A percentile compares a stretch with the other conserved stretches of the same genome.
Evolutionary conservation across 2,113 vertebrate genomes (phyloP).

Genomic region (rat (Rattus norvegicus)): DNA sequence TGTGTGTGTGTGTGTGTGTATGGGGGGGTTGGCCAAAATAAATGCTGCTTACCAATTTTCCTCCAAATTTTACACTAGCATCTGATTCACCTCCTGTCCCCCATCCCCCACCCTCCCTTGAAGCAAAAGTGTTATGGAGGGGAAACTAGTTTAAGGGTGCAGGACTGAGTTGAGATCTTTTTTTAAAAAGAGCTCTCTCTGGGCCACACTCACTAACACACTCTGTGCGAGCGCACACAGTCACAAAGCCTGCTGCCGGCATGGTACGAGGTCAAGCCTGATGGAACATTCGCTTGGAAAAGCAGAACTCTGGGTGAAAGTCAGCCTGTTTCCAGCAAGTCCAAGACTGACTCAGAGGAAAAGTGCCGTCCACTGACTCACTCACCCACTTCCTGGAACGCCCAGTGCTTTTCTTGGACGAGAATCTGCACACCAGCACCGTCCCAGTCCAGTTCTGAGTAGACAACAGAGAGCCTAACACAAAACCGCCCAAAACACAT

Average conservation of each 20-base stretch:
- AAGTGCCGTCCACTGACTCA: conserved; percentile 78
- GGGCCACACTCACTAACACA: neutral
- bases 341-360: conserved; percentile 79
- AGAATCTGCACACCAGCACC: conserved; percentile 22
- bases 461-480: conserved; percentile 63
- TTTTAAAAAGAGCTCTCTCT: neutral
- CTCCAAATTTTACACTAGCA: neutral
- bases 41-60: neutral
- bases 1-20: neutral
- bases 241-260: neutral
- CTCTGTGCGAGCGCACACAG: neutral
- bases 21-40: neutral
- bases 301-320: conserved; percentile 69
- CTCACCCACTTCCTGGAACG: conserved; percentile 78
- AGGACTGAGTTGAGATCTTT: neutral
- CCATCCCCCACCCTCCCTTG: neutral
- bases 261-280: neutral
- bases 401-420: conserved; percentile 80
- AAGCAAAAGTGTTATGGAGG: neutral
- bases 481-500: conserved; percentile 35
- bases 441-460: conserved; percentile 67
- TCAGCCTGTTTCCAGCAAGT: conserved; percentile 49
- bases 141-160: neutral
- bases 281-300: conserved; percentile 59
- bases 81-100: neutral